phyloP scores from a whole-genome alignment of 1,140 invertebrate genomes.

The Agrilus planipennis region DNA sequence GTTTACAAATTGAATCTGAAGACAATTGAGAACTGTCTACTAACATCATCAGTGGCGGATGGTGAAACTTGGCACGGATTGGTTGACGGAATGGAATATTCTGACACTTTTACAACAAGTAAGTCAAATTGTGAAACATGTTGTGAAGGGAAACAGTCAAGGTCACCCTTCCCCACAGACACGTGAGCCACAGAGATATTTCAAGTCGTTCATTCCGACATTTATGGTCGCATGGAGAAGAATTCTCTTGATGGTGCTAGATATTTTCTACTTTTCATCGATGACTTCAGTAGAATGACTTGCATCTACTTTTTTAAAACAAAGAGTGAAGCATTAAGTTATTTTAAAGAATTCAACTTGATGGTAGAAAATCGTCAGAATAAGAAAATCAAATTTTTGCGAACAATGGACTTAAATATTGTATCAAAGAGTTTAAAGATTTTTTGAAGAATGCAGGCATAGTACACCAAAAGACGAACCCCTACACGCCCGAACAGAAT shows the following conservation, averaged over 20 bases:
- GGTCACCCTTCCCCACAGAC: slow-evolving; percentile 14
- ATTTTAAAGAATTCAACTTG: slow-evolving; percentile 23
- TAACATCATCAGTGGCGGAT: no score
- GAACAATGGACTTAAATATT: slow-evolving; percentile 22
- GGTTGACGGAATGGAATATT: slow-evolving; percentile 12
- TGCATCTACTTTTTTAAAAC: slow-evolving; percentile 30
- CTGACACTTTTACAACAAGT: not conserved
- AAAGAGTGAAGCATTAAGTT: slow-evolving; percentile 22
- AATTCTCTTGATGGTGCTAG: slow-evolving; percentile 3
- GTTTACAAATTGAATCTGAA: slow-evolving; percentile 21
- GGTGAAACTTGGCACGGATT: slow-evolving; percentile 17
- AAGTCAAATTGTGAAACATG: slow-evolving; percentile 15
- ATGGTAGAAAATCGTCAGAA: slow-evolving; percentile 22
- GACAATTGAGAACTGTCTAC: not conserved
- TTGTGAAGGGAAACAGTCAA: slow-evolving; percentile 21
- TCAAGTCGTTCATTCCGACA: slow-evolving; percentile 26
- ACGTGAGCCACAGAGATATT: slow-evolving; percentile 11
- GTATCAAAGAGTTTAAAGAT: slow-evolving; percentile 15
- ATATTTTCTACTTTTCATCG: slow-evolving; percentile 29
- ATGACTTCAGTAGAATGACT: slow-evolving; percentile 29
- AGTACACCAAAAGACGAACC: slow-evolving; percentile 17
- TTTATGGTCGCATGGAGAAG: slow-evolving; percentile 5
- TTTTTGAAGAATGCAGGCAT: slow-evolving; percentile 22
- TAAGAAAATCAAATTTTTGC: slow-evolving; percentile 24
- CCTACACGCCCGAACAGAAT: slow-evolving; percentile 34